These are phyloP conservation scores for Microcebus griseorufus DNA, from an alignment of 2,113 vertebrate species.

Conservation along the genomic window DNA sequence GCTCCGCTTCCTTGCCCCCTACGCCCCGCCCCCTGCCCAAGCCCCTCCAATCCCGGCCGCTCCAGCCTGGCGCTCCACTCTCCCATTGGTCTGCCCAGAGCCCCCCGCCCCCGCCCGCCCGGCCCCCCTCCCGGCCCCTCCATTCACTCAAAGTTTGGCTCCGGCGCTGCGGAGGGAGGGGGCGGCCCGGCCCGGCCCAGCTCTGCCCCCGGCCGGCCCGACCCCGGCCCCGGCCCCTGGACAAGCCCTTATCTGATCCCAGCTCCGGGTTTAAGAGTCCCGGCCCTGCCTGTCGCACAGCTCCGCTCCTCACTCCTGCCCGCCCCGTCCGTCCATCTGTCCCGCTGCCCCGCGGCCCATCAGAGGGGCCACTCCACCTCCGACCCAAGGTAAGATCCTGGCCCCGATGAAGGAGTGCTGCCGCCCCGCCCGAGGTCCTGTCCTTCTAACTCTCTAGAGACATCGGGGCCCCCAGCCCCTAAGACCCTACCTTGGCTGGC, in stretches of 20 bases:
- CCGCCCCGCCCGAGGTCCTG: not conserved
- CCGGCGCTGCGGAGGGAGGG: conserved; percentile 68
- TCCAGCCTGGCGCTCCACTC: conserved; percentile 67
- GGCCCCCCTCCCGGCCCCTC: conserved; percentile 63
- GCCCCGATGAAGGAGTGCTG: not conserved
- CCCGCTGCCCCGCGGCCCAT: not conserved
- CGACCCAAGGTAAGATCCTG: conserved; percentile 75
- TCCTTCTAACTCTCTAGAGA: not conserved
- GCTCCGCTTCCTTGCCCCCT: conserved; percentile 24
- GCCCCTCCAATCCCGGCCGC: conserved; percentile 50
- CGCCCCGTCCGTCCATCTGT: conserved; percentile 48
- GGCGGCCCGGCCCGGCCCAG: conserved; percentile 76
- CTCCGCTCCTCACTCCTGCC: conserved; percentile 55
- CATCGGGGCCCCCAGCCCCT: not conserved
- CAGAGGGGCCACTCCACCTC: conserved; percentile 30
- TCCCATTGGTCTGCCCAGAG: conserved; percentile 45
- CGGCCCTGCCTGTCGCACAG: conserved; percentile 34
- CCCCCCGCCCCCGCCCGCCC: conserved; percentile 23
- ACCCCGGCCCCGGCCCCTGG: conserved; percentile 73
- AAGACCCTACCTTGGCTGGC: not conserved
- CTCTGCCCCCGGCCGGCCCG: conserved; percentile 77
- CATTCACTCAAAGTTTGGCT: conserved; percentile 81
- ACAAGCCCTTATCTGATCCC: conserved; percentile 79
- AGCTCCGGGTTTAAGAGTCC: conserved; percentile 71
- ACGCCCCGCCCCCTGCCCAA: conserved; percentile 37